Evolutionary conservation across 2,888 invertebrate species (phyloP), one percentile per base, ranked within the genome.

Genomic region (Microplitis manilae): DNA sequence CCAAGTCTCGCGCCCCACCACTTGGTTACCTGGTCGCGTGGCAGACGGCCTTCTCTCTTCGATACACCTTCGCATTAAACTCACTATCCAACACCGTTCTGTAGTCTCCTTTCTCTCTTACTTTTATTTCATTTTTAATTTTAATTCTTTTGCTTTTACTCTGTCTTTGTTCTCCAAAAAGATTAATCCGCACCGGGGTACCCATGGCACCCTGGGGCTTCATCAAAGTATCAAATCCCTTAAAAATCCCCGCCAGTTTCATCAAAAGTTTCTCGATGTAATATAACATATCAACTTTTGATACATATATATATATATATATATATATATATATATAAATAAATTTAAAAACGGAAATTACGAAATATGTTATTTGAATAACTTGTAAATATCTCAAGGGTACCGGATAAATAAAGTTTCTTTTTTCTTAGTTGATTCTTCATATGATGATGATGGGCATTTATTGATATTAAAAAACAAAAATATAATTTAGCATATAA

Each of bases 1-100:
- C 30, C 69, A 59, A 39, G 17, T 30, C 73, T 72, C 73, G 39
- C 41, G 64, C 64, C 78, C 74, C 76, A 76, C 76, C 65, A 76
- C 40, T 68, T 30, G 30, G 62, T 59, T 76, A 76, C 73, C 79
- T 75, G 78, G 79, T 80, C 81, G 79, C 80, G 81, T 81, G 80
- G 81, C 81, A 78, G 78, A 75, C 80, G 77, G 77, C 75, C 78
- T 76, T 74, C 73, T 71, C 72, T 76, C 6, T 64, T 50, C 20
- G n/a, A 75, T 75, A 77, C 76, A 78, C 78, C 79, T 77, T 78
- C 77, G 77, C 76, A 74, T 78, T 77, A 72, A 75, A 79, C 73
- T 79, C 68, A 72, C 68, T 76, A 67, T 72, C 62, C 76, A 79
- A 75, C 71, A 72, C 67, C 70, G 76, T 71, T 68, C 76, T 39